Evolutionary conservation across 2,797 vertebrate genomes (phyloP).

Genomic region (Cichlasoma orientale): DNA sequence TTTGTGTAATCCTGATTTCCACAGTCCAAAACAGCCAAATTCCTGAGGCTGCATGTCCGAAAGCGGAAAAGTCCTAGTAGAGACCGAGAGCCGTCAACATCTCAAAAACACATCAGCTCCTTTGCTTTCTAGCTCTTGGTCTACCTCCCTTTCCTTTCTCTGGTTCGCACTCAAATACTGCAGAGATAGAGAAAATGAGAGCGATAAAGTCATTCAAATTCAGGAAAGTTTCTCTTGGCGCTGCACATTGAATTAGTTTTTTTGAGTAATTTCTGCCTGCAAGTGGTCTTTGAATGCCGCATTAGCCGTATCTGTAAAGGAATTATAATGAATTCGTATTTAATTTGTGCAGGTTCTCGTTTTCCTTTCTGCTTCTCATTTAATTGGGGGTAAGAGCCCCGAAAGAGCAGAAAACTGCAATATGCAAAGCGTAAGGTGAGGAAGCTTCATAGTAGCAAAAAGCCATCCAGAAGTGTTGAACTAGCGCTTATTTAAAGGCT

Average conservation of each 20-base stretch:
- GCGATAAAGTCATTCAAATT: slow-evolving; percentile 70
- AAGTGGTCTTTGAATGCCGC: slow-evolving; percentile 54
- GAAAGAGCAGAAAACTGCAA: slow-evolving; percentile 18
- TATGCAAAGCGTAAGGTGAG: background rate
- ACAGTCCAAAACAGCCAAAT: slow-evolving; percentile 42
- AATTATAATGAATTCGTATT: slow-evolving; percentile 55
- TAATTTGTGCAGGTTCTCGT: slow-evolving; percentile 40
- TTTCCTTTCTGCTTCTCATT: slow-evolving; percentile 16
- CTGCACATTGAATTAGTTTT: slow-evolving; percentile 50
- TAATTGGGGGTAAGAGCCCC: background rate
- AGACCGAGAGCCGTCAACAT: slow-evolving; percentile 24
- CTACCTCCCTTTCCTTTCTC: slow-evolving; percentile 24
- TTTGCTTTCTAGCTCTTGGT: background rate
- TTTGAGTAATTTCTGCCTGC: slow-evolving; percentile 49
- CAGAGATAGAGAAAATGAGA: slow-evolving; percentile 52
- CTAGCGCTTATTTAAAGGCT: background rate
- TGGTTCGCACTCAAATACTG: slow-evolving; percentile 1
- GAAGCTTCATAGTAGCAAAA: background rate
- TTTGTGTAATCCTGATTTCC: slow-evolving; percentile 69
- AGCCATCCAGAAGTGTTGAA: background rate
- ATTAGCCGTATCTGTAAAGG: slow-evolving; percentile 54
- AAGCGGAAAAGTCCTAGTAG: slow-evolving; percentile 24
- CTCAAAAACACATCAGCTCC: slow-evolving; percentile 5
- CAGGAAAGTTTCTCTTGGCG: slow-evolving; percentile 47
- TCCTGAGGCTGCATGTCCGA: slow-evolving; percentile 29